Conservation (phyloP, 2,888 invertebrate species). For the Panopea generosa region DNA sequence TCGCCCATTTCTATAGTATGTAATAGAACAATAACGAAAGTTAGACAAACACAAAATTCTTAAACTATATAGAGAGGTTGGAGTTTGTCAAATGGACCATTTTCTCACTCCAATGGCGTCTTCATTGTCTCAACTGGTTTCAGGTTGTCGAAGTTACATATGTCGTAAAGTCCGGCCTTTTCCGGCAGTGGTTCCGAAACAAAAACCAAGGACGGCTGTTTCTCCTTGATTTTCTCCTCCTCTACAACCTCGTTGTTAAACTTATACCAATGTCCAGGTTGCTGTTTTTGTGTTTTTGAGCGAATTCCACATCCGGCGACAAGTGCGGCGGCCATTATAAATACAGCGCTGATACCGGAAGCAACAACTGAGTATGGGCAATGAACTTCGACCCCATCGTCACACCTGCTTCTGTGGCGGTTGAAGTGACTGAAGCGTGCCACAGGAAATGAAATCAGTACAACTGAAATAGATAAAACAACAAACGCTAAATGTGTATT, state of each 20-base stretch:
- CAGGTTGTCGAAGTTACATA: slow-evolving; percentile 32
- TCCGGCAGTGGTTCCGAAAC: slow-evolving; percentile 47
- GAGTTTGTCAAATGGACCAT: too few relatives aligned
- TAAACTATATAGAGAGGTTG: too few relatives aligned
- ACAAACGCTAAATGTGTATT: too few relatives aligned
- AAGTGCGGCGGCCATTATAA: slow-evolving; percentile 21
- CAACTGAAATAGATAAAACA: slow-evolving; percentile 30
- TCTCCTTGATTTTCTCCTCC: slow-evolving; percentile 17
- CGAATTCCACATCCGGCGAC: slow-evolving; percentile 17
- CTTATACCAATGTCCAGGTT: slow-evolving; percentile 39
- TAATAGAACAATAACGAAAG: too few relatives aligned
- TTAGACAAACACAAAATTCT: too few relatives aligned
- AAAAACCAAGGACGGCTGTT: slow-evolving; percentile 49
- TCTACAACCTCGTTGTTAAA: slow-evolving; percentile 47
- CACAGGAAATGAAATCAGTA: slow-evolving; percentile 34
- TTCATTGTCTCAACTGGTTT: slow-evolving; percentile 35
- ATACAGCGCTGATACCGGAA: slow-evolving; percentile 23
- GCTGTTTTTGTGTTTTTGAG: slow-evolving; percentile 3
- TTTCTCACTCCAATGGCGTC: slow-evolving; percentile 9
- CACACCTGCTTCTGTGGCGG: slow-evolving; percentile 23
- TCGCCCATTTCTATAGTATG: too few relatives aligned
- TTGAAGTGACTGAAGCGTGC: slow-evolving; percentile 36
- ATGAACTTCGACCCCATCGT: slow-evolving; percentile 13
- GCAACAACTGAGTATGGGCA: slow-evolving; percentile 36
- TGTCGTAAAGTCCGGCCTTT: slow-evolving; percentile 45